Evolutionary conservation across 2,888 invertebrate species (phyloP).

Genomic region (Morpho achilles): DNA sequence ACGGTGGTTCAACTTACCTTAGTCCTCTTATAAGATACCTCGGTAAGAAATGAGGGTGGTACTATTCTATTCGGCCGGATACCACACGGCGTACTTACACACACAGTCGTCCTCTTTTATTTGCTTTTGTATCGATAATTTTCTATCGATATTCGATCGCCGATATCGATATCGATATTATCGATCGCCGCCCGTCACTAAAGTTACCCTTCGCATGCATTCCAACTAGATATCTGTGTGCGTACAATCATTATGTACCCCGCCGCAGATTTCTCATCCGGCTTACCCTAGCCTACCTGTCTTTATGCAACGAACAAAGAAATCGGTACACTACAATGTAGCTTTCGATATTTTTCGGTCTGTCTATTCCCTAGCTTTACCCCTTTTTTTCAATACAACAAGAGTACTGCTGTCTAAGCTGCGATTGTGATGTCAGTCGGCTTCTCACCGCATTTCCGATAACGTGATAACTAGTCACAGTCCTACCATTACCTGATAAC

Average conservation of each 20-base stretch:
- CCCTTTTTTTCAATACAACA: background rate
- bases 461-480: too few species aligned
- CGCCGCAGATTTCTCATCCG: conserved; percentile 25
- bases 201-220: conserved; percentile 10
- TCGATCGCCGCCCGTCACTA: conserved; percentile 17
- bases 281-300: conserved; percentile 13
- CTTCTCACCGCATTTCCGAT: too few species aligned
- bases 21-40: too few species aligned
- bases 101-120: too few species aligned
- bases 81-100: too few species aligned
- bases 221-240: conserved; percentile 3
- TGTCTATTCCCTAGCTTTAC: conserved; percentile 1
- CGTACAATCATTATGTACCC: conserved; percentile 21
- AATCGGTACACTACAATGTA: conserved; percentile 4
- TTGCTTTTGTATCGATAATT: background rate
- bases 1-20: too few species aligned
- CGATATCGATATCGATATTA: background rate
- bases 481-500: too few species aligned
- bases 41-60: too few species aligned
- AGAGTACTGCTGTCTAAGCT: too few species aligned
- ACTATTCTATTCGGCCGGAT: too few species aligned
- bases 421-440: too few species aligned
- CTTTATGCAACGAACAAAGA: conserved; percentile 9
- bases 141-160: background rate
- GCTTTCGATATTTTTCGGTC: conserved; percentile 11